Conservation (phyloP, 2,113 vertebrate genomes). For the Pica pica region DNA sequence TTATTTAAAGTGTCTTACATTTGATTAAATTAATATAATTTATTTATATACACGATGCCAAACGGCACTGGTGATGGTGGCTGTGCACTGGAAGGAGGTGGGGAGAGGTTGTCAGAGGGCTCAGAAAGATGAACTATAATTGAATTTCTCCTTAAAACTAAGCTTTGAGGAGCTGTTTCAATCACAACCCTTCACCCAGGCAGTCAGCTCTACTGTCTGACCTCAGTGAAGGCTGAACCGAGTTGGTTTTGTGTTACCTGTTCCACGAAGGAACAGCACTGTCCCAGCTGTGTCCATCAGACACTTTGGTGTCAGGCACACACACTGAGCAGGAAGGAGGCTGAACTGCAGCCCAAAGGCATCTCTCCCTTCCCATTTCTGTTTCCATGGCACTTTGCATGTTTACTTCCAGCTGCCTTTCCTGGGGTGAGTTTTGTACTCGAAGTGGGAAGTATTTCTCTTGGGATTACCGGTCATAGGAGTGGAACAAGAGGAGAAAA, state of each 20-base stretch:
- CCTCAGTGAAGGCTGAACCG: neutral
- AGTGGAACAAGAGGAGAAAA: neutral
- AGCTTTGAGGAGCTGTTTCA: neutral
- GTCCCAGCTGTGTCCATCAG: neutral
- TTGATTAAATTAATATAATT: constrained; percentile 9
- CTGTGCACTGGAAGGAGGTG: neutral
- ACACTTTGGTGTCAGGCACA: neutral
- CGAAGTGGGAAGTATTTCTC: neutral
- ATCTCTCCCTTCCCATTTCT: neutral
- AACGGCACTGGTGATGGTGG: neutral
- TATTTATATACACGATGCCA: neutral
- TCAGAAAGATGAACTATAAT: neutral
- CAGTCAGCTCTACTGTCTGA: neutral
- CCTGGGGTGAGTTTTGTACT: neutral
- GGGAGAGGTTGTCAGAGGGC: neutral
- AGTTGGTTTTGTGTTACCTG: neutral
- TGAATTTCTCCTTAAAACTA: neutral
- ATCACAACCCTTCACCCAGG: neutral
- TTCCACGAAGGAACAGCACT: neutral
- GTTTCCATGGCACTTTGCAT: neutral
- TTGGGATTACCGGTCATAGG: neutral
- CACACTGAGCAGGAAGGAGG: neutral
- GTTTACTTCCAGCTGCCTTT: neutral
- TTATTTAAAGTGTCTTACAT: constrained; percentile 54
- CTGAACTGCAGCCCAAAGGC: neutral